Percentiles rank a stretch among this genome's conserved stretches.
These are phyloP conservation scores for Oceanodroma tethys DNA, from an alignment of 2,113 vertebrate genomes.

Conservation along the genomic window DNA sequence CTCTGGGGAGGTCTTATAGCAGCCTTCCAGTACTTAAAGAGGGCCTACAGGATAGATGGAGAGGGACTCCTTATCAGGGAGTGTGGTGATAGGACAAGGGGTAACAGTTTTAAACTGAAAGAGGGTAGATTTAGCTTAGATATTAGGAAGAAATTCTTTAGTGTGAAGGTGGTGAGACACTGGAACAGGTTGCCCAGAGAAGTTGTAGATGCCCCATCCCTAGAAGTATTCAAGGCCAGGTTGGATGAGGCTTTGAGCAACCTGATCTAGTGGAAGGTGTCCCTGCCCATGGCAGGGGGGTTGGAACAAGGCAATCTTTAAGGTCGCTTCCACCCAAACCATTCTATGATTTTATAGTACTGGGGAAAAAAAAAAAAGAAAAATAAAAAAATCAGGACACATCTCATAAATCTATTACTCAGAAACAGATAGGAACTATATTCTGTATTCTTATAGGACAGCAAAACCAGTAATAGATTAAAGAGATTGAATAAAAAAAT, in stretches of 20 bases:
- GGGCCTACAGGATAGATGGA: neutral
- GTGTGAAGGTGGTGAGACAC: neutral
- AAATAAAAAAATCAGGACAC: neutral
- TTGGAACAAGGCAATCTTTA: neutral
- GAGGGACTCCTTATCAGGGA: neutral
- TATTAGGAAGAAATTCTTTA: neutral
- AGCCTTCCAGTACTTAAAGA: neutral
- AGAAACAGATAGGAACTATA: neutral
- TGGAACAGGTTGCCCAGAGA: neutral
- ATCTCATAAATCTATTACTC: neutral
- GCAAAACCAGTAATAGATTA: neutral
- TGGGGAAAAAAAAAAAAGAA: neutral
- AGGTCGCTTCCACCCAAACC: neutral
- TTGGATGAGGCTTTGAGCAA: neutral
- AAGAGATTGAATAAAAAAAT: neutral
- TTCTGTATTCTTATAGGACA: neutral
- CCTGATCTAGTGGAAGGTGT: neutral
- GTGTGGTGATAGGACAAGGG: fast-evolving
- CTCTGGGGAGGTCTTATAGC: neutral
- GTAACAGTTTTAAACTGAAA: neutral
- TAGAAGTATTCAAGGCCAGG: neutral
- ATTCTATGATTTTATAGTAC: neutral
- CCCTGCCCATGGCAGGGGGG: neutral
- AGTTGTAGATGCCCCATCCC: neutral
- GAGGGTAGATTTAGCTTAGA: neutral